Conservation (phyloP, 1,140 invertebrate species). For the Lutraria rhynchaena region DNA sequence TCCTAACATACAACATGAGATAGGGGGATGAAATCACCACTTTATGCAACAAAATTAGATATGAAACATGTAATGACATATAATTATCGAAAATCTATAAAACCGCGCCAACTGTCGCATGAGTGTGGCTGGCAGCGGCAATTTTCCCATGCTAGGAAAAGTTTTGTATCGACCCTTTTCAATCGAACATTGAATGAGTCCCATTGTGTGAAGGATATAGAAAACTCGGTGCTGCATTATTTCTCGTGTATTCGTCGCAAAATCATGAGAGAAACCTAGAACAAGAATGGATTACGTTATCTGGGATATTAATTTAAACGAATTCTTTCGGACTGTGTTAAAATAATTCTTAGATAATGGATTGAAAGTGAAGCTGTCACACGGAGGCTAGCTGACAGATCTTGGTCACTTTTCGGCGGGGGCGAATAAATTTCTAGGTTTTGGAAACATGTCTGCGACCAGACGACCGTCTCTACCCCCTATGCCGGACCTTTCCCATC, state of each 20-base stretch:
- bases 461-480: conserved; percentile 79
- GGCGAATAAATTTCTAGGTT: conserved; percentile 29
- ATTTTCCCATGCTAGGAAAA: too few relatives aligned
- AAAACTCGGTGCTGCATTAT: conserved; percentile 25
- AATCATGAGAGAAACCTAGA: conserved; percentile 23
- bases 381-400: background rate
- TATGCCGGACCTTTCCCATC: conserved; percentile 97
- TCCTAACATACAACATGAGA: too few relatives aligned
- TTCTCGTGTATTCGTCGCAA: conserved; percentile 5
- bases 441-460: conserved; percentile 62
- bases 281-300: conserved; percentile 5
- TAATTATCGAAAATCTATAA: background rate
- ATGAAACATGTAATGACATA: background rate
- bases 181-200: conserved; percentile 49
- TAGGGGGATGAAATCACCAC: too few relatives aligned
- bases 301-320: background rate
- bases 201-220: conserved; percentile 17
- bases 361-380: background rate
- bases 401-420: conserved; percentile 37
- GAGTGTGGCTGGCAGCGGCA: too few relatives aligned
- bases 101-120: too few relatives aligned
- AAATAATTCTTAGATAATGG: background rate
- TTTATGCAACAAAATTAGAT: background rate
- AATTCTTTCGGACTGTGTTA: background rate
- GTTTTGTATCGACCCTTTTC: conserved; percentile 24